phyloP scores from a whole-genome alignment of 2,888 invertebrate genomes.

The Ypsolopha sequella region DNA sequence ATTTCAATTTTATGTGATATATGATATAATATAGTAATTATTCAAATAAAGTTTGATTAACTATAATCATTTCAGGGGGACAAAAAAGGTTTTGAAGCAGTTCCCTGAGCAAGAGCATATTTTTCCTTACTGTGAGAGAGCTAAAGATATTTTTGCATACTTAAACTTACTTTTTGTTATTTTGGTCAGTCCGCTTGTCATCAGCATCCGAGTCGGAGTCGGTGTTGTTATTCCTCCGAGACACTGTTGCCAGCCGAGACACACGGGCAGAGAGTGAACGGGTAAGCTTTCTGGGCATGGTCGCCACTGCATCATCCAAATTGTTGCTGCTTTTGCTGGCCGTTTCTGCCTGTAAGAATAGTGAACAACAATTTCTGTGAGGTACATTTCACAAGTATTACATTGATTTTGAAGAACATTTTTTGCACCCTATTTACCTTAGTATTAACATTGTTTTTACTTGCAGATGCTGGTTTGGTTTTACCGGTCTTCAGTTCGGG shows the following conservation, averaged over 20 bases:
- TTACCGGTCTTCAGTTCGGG: conserved; percentile 39
- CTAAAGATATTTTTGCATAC: neutral
- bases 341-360: conserved; percentile 28
- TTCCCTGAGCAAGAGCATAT: too few relatives aligned
- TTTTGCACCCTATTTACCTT: conserved; percentile 24
- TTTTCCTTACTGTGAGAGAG: too few relatives aligned
- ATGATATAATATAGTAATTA: too few relatives aligned
- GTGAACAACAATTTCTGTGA: neutral
- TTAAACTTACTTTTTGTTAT: conserved; percentile 31
- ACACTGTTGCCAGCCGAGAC: conserved; percentile 71
- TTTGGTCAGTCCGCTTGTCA: conserved; percentile 24
- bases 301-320: conserved; percentile 29
- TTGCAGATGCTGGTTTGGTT: conserved; percentile 37
- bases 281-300: conserved; percentile 75
- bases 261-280: conserved; percentile 78
- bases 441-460: conserved; percentile 11
- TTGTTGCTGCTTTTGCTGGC: conserved; percentile 39
- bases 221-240: conserved; percentile 46
- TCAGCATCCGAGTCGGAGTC: conserved; percentile 79
- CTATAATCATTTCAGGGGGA: too few relatives aligned
- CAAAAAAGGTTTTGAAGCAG: too few relatives aligned
- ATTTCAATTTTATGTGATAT: too few relatives aligned
- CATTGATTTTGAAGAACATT: neutral
- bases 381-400: conserved; percentile 1
- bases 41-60: too few relatives aligned